Evolutionary conservation across 2,888 invertebrate genomes (phyloP).

Genomic region (Protodeltote pygarga): DNA sequence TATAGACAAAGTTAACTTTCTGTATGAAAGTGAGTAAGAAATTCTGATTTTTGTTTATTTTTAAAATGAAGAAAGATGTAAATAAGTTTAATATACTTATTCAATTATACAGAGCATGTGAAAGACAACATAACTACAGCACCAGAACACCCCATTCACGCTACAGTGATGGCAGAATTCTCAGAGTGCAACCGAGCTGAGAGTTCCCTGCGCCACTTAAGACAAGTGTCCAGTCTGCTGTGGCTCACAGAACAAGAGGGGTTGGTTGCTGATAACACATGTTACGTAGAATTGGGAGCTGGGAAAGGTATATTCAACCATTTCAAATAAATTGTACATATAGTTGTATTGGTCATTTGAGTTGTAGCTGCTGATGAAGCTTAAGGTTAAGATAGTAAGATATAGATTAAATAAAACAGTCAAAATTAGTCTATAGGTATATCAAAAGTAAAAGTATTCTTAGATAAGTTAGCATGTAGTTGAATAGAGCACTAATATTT

Average conservation of each 20-base stretch:
- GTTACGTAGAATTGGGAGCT: constrained; percentile 95
- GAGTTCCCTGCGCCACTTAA: constrained; percentile 90
- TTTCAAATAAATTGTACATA: not conserved
- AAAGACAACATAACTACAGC: constrained; percentile 59
- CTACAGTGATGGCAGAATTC: constrained; percentile 63
- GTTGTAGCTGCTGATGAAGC: too few species aligned
- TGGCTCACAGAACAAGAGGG: constrained; percentile 88
- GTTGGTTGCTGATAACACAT: constrained; percentile 88
- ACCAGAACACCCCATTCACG: constrained; percentile 65
- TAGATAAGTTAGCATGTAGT: too few species aligned
- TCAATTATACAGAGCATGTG: constrained; percentile 59
- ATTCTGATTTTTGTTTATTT: not conserved
- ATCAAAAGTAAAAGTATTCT: too few species aligned
- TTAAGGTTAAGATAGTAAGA: too few species aligned
- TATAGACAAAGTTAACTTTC: constrained; percentile 72
- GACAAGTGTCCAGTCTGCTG: constrained; percentile 92
- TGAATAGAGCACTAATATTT: too few species aligned
- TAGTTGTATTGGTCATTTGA: too few species aligned
- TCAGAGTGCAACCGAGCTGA: constrained; percentile 84
- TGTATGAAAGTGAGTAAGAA: constrained; percentile 74
- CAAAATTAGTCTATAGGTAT: too few species aligned
- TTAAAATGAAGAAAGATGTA: not conserved
- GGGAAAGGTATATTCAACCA: too few species aligned
- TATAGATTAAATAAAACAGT: too few species aligned
- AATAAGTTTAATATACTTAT: not conserved